Conservation (phyloP, 2,888 invertebrate genomes). For the Eupithecia centaureata region DNA sequence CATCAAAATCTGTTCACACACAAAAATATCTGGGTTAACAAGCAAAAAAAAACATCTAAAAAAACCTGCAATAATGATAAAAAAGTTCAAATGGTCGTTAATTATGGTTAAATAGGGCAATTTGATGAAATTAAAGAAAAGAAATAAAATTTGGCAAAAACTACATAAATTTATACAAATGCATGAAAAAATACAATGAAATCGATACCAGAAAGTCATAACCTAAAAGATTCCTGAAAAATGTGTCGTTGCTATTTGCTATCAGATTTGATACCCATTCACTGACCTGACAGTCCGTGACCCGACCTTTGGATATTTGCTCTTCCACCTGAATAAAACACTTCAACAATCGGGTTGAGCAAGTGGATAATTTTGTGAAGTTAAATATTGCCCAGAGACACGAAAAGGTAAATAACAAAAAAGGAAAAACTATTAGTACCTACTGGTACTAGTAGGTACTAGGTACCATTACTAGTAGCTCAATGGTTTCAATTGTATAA, state of each 20-base stretch:
- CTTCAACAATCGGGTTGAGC: conserved; percentile 20
- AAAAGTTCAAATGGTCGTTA: no score
- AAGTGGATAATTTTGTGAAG: background rate
- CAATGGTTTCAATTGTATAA: no score
- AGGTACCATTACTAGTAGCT: no score
- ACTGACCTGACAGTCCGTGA: conserved; percentile 30
- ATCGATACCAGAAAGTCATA: conserved; percentile 17
- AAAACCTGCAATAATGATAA: no score
- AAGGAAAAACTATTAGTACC: no score
- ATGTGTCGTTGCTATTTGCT: conserved; percentile 27
- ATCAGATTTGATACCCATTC: conserved; percentile 22
- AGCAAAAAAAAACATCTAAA: no score
- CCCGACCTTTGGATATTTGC: conserved; percentile 50
- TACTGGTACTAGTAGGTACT: background rate
- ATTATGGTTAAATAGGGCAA: background rate
- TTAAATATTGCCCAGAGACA: background rate
- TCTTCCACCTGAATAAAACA: conserved; percentile 47
- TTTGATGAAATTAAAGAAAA: background rate
- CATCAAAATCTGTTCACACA: no score
- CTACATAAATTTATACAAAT: background rate
- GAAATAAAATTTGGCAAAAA: background rate
- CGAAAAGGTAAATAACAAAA: background rate
- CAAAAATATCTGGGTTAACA: no score
- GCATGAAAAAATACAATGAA: background rate
- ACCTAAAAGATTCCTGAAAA: conserved; percentile 15